Conservation (phyloP, 1,140 invertebrate species). For the Macrobrachium nipponense region DNA sequence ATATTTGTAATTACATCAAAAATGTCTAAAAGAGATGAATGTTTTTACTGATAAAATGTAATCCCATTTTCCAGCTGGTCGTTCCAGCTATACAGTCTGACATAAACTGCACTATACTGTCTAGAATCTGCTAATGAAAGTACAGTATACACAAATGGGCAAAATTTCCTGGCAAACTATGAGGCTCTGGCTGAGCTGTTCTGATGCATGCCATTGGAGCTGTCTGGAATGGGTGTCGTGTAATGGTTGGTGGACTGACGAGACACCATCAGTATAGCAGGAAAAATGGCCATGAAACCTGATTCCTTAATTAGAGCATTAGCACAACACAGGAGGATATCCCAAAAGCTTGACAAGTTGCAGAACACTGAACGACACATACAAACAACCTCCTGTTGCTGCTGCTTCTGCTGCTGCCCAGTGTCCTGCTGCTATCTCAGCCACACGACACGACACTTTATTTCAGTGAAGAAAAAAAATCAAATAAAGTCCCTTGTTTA, state of each 20-base stretch:
- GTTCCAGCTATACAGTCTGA: constrained; percentile 32
- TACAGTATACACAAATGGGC: constrained; percentile 34
- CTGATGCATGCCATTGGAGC: constrained; percentile 19
- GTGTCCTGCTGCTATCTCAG: constrained; percentile 37
- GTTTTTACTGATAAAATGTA: constrained; percentile 34
- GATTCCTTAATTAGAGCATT: no score
- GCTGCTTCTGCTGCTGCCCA: constrained; percentile 21
- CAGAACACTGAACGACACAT: neutral
- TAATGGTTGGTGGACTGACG: neutral
- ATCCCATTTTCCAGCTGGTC: constrained; percentile 40
- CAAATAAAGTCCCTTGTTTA: constrained; percentile 22
- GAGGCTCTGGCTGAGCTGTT: constrained; percentile 13
- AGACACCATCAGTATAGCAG: constrained; percentile 15
- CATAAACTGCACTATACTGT: constrained; percentile 36
- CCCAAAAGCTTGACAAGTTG: no score
- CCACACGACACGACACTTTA: constrained; percentile 25
- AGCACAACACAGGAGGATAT: no score
- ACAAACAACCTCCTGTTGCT: constrained; percentile 28
- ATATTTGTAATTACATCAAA: constrained; percentile 38
- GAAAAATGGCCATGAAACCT: constrained; percentile 4
- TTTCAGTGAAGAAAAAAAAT: no score
- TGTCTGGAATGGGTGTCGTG: constrained; percentile 27
- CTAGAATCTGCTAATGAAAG: constrained; percentile 38
- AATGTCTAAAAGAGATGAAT: constrained; percentile 31
- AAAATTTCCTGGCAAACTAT: constrained; percentile 29